Base-by-base conservation (phyloP, 2,113 vertebrate species). In the Maylandia zebra region DNA sequence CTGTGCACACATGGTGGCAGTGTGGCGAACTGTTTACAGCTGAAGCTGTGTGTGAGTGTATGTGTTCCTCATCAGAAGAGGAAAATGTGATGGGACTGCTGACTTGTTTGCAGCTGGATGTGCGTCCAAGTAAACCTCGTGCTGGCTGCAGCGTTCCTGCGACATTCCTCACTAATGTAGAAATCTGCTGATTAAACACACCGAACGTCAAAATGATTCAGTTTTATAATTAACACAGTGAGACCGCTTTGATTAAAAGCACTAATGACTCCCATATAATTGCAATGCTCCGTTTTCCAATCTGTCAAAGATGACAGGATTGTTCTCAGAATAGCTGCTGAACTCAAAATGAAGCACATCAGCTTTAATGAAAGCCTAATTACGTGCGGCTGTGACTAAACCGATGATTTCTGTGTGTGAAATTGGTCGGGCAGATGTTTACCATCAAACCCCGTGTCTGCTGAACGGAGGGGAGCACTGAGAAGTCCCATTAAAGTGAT, bases 1-100 rank as follows among this genome's bases (percentile, higher is more conserved):
- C 17, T 57, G 38, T 91, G 87, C 78, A 85, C 93, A 95, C 94
- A 90, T 52, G 94, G 88, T 84, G 94, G 93, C 90, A 93, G 90
- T 92, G 88, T 94, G 82, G 85, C 22, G 1, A 87, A 56, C 78
- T 5, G 11, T 52, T 81, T 9, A 45, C 43, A 22, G 32, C 76
- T 85, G 38, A 81, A 45, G 24, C 52, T 64, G 16, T 12, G n/a
- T 24, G 38, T 43, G n/a, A 7, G 38, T 76, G 14, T 50, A 4
- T 57, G 27, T 41, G 57, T 14, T 69, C 16, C 14, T 53, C 48
- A 59, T 59, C 7, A 83, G 36, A 80, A 30, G 34, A 48, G 61
- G 36, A 88, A 43, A 82, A 19, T 53, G 17, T 88, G 43, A 81
- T 55, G 82, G 87, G 71, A 57, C 45, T 74, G 61, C 41, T 78